Conservation (phyloP, 2,797 vertebrate genomes). For the Melanogrammus aeglefinus region DNA sequence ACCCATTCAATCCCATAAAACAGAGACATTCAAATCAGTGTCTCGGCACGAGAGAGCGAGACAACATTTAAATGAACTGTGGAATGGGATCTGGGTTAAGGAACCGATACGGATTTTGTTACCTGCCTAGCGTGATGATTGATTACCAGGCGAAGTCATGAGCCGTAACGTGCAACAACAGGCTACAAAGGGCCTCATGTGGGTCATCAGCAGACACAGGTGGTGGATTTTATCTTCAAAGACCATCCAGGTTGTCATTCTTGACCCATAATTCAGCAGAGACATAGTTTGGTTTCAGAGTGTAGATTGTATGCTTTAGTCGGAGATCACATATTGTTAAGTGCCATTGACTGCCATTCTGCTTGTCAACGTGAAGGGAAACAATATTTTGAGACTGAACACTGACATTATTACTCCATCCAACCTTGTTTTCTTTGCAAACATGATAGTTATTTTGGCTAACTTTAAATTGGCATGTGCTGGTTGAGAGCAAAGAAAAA, state of each 20-base stretch:
- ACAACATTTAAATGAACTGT: background rate
- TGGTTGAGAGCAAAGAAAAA: background rate
- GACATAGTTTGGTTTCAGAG: background rate
- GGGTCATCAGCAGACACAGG: background rate
- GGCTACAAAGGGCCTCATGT: background rate
- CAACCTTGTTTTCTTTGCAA: background rate
- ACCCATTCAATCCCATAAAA: background rate
- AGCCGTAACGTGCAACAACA: background rate
- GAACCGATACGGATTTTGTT: background rate
- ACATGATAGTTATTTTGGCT: background rate
- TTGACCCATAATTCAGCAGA: background rate
- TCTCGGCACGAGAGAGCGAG: background rate
- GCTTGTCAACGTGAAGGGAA: background rate
- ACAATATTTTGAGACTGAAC: background rate
- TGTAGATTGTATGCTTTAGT: background rate
- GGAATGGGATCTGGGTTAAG: background rate
- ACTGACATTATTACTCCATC: background rate
- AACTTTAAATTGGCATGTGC: background rate
- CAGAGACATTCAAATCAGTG: constrained; percentile 1
- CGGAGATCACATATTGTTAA: background rate
- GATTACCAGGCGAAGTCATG: background rate
- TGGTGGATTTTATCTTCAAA: background rate
- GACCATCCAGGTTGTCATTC: background rate
- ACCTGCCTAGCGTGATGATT: background rate
- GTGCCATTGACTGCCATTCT: background rate